Conservation (phyloP, 2,888 invertebrate genomes). For the Idaea straminata region DNA sequence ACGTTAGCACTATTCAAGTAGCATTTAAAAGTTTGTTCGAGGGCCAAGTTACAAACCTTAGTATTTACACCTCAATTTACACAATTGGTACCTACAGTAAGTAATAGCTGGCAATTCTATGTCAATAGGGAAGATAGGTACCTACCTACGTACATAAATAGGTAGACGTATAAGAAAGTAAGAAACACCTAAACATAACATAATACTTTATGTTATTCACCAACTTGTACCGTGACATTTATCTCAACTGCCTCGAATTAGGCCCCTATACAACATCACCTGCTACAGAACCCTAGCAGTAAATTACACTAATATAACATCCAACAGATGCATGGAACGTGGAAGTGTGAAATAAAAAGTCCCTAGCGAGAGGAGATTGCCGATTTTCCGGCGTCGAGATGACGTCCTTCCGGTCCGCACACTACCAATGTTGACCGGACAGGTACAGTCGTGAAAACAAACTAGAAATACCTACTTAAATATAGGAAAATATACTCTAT, state of each 20-base stretch:
- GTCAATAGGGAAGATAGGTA: no score
- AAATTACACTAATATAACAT: conserved; percentile 1
- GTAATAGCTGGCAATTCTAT: no score
- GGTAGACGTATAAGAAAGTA: no score
- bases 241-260: neutral
- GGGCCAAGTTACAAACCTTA: no score
- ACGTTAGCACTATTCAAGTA: no score
- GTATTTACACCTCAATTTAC: no score
- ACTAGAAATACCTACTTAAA: neutral
- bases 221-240: neutral
- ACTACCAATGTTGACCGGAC: conserved; percentile 66
- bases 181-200: neutral
- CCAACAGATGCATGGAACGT: conserved; percentile 34
- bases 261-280: neutral
- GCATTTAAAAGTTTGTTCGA: no score
- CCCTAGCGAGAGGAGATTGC: conserved; percentile 67
- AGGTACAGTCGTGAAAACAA: conserved; percentile 28
- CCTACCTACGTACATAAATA: no score
- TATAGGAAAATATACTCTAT: neutral
- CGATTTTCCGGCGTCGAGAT: conserved; percentile 75
- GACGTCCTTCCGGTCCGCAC: conserved; percentile 63
- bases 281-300: neutral
- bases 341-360: conserved; percentile 42
- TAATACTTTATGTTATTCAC: no score
- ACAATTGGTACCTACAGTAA: no score